These are phyloP conservation scores for Polypedilum vanderplanki DNA, from an alignment of 1,140 invertebrate genomes.

Conservation along the genomic window DNA sequence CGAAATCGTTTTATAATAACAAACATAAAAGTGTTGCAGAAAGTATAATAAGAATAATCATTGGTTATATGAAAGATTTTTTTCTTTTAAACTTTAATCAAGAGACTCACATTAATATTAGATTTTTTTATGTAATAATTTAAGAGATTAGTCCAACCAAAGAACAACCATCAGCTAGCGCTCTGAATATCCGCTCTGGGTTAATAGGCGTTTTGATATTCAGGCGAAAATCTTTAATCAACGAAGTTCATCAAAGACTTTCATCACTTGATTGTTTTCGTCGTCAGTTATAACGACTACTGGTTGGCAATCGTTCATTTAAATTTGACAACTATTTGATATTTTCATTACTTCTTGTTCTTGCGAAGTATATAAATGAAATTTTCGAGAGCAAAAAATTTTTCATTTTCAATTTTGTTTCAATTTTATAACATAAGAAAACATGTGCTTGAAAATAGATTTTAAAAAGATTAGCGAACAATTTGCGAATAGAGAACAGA, in stretches of 20 bases:
- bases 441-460: too few relatives aligned
- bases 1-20: conserved; percentile 26
- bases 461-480: too few relatives aligned
- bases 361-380: too few relatives aligned
- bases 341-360: too few relatives aligned
- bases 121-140: too few relatives aligned
- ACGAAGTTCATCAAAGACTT: conserved; percentile 17
- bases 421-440: too few relatives aligned
- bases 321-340: too few relatives aligned
- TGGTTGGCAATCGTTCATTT: background rate
- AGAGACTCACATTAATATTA: too few relatives aligned
- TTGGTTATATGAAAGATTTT: background rate
- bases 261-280: conserved; percentile 28
- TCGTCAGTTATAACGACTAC: conserved; percentile 24
- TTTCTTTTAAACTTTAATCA: too few relatives aligned
- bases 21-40: conserved; percentile 25
- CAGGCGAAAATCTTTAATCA: conserved; percentile 10
- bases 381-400: too few relatives aligned
- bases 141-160: background rate
- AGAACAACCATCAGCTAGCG: background rate
- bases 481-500: too few relatives aligned
- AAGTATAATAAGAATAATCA: conserved; percentile 15
- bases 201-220: conserved; percentile 20
- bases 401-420: too few relatives aligned
- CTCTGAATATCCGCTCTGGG: conserved; percentile 18